These are phyloP conservation scores for Eupithecia dodoneata DNA, from an alignment of 2,888 invertebrate species.

Conservation along the genomic window DNA sequence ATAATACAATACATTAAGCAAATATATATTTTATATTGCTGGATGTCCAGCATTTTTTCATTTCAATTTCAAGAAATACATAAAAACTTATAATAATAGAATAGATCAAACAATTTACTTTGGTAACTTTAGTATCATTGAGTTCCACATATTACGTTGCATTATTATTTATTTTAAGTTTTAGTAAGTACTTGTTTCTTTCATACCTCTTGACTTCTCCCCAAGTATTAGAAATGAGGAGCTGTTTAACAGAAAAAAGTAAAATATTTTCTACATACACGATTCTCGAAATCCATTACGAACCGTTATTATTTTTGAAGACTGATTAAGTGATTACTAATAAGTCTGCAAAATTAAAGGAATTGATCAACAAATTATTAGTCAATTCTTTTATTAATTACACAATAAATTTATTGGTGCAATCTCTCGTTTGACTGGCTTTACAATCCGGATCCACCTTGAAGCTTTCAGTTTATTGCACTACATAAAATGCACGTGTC, in stretches of 20 bases:
- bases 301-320: neutral
- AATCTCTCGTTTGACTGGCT: slow-evolving; percentile 20
- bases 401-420: slow-evolving; percentile 2
- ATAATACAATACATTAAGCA: no score
- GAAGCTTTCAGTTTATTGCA: slow-evolving; percentile 31
- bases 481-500: slow-evolving; percentile 30
- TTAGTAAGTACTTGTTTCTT: neutral
- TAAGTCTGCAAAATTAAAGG: no score
- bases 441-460: slow-evolving; percentile 27
- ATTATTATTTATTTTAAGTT: neutral
- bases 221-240: neutral
- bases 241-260: no score
- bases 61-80: no score
- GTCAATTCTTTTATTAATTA: neutral
- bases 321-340: neutral
- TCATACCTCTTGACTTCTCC: neutral
- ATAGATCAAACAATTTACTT: neutral
- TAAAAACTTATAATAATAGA: neutral
- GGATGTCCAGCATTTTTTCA: no score
- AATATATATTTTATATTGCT: no score
- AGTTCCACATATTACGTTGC: neutral
- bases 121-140: neutral
- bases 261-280: neutral
- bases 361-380: no score
- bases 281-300: neutral